Conservation (phyloP, 2,888 invertebrate species). For the Eupelmus urozonus region DNA sequence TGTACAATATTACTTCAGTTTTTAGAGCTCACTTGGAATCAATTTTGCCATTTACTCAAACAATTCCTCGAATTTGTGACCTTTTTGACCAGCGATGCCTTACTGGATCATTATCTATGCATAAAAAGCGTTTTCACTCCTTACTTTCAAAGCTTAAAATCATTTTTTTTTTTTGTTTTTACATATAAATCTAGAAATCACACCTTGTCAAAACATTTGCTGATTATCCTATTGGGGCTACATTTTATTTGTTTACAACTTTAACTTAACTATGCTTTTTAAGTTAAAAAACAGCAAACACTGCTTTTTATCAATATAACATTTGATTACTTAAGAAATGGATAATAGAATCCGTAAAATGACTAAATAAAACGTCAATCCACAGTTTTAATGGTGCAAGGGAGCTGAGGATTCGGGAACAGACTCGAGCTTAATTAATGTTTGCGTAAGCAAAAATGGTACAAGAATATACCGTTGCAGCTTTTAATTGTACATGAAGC, state of each 20-base stretch:
- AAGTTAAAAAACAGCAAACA: not conserved
- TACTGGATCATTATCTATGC: constrained; percentile 46
- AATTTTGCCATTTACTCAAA: constrained; percentile 32
- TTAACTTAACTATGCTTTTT: constrained; percentile 44
- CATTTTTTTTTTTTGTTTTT: constrained; percentile 20
- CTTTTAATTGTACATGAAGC: constrained; percentile 29
- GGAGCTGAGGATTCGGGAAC: constrained; percentile 22
- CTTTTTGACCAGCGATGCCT: constrained; percentile 43
- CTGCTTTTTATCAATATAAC: not conserved
- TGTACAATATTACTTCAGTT: constrained; percentile 28
- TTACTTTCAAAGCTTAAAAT: constrained; percentile 53
- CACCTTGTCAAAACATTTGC: constrained; percentile 41
- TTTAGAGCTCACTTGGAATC: constrained; percentile 32
- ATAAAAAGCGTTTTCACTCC: constrained; percentile 30
- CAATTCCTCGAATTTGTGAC: constrained; percentile 45
- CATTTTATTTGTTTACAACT: constrained; percentile 22
- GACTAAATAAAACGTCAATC: constrained; percentile 15
- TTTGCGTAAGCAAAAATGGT: constrained; percentile 28
- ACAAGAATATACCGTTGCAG: constrained; percentile 5
- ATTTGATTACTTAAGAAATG: not conserved
- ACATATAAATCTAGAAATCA: constrained; percentile 47
- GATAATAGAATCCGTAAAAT: not conserved
- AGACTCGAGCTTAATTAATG: constrained; percentile 20
- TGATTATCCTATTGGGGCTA: constrained; percentile 57
- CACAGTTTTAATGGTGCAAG: constrained; percentile 6